phyloP scores from a whole-genome alignment of 2,113 vertebrate genomes.

The Mandrillus leucophaeus region DNA sequence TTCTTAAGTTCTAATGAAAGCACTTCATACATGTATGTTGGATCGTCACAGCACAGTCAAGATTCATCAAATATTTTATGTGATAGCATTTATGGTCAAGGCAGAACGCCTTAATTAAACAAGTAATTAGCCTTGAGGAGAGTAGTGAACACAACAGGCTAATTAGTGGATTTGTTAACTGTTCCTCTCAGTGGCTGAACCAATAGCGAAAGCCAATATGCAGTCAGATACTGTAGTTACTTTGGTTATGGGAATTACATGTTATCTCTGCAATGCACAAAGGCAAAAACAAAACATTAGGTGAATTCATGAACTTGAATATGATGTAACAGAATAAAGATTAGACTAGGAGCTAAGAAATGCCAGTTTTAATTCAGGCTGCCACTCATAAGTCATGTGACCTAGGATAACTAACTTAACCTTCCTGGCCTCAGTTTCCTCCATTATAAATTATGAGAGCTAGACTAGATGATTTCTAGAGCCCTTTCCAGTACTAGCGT shows the following conservation, averaged over 20 bases:
- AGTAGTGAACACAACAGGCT: neutral
- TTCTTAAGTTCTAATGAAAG: slow-evolving; percentile 52
- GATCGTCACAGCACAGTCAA: slow-evolving; percentile 18
- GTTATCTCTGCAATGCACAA: neutral
- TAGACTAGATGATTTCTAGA: neutral
- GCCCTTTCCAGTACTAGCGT: neutral
- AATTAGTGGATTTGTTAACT: slow-evolving; percentile 30
- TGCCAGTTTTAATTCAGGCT: neutral
- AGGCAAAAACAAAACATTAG: neutral
- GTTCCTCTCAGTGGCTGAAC: neutral
- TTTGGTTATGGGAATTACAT: neutral
- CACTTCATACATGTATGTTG: slow-evolving; percentile 13
- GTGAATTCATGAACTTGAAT: neutral
- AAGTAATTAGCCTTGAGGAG: slow-evolving; percentile 60
- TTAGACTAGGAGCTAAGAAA: neutral
- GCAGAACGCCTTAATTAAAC: slow-evolving; percentile 58
- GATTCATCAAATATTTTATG: slow-evolving; percentile 58
- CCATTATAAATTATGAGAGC: neutral
- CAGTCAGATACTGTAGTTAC: neutral
- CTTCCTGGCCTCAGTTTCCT: neutral
- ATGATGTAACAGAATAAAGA: neutral
- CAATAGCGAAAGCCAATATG: neutral
- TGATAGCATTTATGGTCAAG: slow-evolving; percentile 54
- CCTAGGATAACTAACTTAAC: neutral
- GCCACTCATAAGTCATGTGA: neutral